phyloP scores from a whole-genome alignment of 1,140 invertebrate species.

The Drosophila funebris region DNA sequence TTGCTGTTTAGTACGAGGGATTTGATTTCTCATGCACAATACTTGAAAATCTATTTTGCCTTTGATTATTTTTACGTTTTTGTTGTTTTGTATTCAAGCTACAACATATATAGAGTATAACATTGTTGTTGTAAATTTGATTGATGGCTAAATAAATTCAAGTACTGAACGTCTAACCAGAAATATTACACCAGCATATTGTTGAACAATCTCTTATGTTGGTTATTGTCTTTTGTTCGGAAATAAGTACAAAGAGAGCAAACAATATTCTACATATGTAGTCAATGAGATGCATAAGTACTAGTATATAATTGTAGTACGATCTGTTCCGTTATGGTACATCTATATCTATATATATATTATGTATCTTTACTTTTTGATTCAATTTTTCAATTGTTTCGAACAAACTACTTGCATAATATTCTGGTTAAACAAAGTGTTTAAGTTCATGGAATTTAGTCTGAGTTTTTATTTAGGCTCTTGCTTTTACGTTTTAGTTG shows the following conservation, averaged over 20 bases:
- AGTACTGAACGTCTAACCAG: slow-evolving; percentile 84
- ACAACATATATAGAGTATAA: slow-evolving; percentile 53
- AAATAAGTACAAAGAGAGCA: slow-evolving; percentile 45
- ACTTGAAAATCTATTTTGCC: slow-evolving; percentile 84
- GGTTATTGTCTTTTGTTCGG: slow-evolving; percentile 72
- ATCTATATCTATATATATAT: neutral
- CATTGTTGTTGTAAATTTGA: slow-evolving; percentile 38
- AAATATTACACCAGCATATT: slow-evolving; percentile 84
- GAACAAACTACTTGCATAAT: slow-evolving; percentile 83
- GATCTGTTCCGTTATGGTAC: slow-evolving; percentile 17
- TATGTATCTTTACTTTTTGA: slow-evolving; percentile 14
- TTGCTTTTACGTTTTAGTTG: slow-evolving; percentile 25
- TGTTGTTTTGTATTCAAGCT: slow-evolving; percentile 59
- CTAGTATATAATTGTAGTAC: slow-evolving; percentile 11
- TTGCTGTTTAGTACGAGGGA: slow-evolving; percentile 76
- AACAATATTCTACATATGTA: slow-evolving; percentile 39
- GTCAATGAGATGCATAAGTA: slow-evolving; percentile 8
- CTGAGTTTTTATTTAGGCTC: slow-evolving; percentile 67
- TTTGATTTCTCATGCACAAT: slow-evolving; percentile 83
- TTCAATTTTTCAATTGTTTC: slow-evolving; percentile 46
- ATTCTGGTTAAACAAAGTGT: slow-evolving; percentile 80
- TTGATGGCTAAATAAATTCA: slow-evolving; percentile 81
- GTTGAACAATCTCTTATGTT: slow-evolving; percentile 78
- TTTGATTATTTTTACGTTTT: slow-evolving; percentile 45
- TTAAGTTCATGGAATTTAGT: slow-evolving; percentile 71